Evolutionary conservation across 2,888 invertebrate genomes (phyloP), one percentile per base, ranked within the genome.

Genomic region (Calliscelio sp.): DNA sequence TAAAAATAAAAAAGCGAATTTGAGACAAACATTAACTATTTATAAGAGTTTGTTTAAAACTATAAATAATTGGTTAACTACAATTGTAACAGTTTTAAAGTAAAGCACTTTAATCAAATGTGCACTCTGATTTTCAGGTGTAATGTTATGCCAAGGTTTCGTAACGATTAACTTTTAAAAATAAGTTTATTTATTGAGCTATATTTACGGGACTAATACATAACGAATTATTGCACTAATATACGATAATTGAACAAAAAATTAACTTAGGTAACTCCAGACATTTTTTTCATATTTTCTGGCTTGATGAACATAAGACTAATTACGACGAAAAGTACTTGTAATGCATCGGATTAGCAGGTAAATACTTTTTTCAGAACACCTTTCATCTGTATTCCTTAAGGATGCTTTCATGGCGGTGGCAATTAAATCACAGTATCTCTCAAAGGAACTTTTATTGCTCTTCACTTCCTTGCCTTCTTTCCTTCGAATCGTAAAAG

Each of bases 391-490:
- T 81, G 78, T 85, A 85, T 85, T 85, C 81, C 84, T 77, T 77
- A 55, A 73, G 78, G 74, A 84, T 81, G 77, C 73, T 84, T 84
- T 84, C 84, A 84, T 81, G 74, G 84, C 70, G 81, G 66, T 78
- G 74, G 84, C 78, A 85, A 85, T 85, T 85, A 85, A 85, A 85
- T 85, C 81, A 81, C 80, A 81, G 78, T 84, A 81, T 78, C 74
- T 84, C 84, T 81, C 84, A 78, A 78, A 81, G 81, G 74, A 85
- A 85, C 85, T 81, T 85, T 85, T 85, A 85, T 85, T 81, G 81
- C 84, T 84, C 84, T 84, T 84, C 71, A 75, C 77, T 74, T 74
- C 70, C 53, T 75, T 79, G 44, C 73, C 83, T 78, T 65, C 68
- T 71, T 71, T 81, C 70, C 61, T 74, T 55, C 66, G 66, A 73